These are phyloP conservation scores for Acanthacorydalis orientalis DNA, from an alignment of 2,888 invertebrate species.

Conservation along the genomic window DNA sequence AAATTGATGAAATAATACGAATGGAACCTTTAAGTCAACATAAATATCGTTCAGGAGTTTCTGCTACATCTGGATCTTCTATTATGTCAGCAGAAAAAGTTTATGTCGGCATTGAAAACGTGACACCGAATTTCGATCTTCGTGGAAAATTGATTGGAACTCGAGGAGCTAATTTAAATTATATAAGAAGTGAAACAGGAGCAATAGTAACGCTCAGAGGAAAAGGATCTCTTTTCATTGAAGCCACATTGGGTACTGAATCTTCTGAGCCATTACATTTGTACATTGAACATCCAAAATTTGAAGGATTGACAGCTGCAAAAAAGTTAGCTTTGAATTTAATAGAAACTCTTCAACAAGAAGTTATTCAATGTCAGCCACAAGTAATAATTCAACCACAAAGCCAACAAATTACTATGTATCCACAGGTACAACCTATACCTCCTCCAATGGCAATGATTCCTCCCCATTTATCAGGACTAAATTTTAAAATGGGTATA, in stretches of 20 bases:
- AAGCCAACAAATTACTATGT: slow-evolving; percentile 1
- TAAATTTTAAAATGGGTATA: slow-evolving; percentile 3
- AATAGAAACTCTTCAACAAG: slow-evolving; percentile 57
- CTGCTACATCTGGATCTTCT: background rate
- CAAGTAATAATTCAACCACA: slow-evolving; percentile 6
- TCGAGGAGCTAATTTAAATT: slow-evolving; percentile 54
- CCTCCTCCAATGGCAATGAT: background rate
- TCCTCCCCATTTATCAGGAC: background rate
- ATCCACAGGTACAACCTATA: background rate
- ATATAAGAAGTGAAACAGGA: slow-evolving; percentile 62
- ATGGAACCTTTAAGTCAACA: slow-evolving; percentile 17
- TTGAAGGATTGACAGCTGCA: slow-evolving; percentile 49
- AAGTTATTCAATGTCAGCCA: slow-evolving; percentile 18
- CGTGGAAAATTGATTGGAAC: slow-evolving; percentile 56
- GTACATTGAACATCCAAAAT: slow-evolving; percentile 54
- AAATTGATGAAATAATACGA: slow-evolving; percentile 34
- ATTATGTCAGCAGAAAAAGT: slow-evolving; percentile 40
- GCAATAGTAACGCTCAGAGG: slow-evolving; percentile 58
- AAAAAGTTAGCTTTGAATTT: slow-evolving; percentile 59
- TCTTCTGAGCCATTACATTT: slow-evolving; percentile 58
- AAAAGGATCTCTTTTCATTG: slow-evolving; percentile 43
- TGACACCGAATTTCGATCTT: slow-evolving; percentile 58
- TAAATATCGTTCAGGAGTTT: slow-evolving; percentile 2
- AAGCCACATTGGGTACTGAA: slow-evolving; percentile 36
- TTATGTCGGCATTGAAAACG: slow-evolving; percentile 59